Base-by-base conservation (phyloP, 2,888 invertebrate species). In the Rhimphoctona megacephalus region DNA sequence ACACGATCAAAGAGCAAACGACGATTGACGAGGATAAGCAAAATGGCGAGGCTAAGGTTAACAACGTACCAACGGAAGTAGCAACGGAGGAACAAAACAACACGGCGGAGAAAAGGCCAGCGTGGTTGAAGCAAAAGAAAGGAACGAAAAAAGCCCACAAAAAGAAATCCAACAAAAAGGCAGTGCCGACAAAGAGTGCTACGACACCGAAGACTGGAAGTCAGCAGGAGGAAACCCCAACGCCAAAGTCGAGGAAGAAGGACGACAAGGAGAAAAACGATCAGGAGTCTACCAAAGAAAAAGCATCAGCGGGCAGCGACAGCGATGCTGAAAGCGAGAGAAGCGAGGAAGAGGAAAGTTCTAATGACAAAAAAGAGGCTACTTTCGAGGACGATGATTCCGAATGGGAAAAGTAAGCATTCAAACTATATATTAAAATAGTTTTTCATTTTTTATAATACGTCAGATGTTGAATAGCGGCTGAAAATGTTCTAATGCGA, bases 341-440 rank as follows among this genome's bases (percentile, higher is more conserved):
- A 86, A 95, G 95, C 11, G 96, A 96, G 36, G 95, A 95, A 64
- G 95, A 95, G 85, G 93, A 93, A 36, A 92, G 92, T 85, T 90
- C 91, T 2, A 89, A 95, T 17, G 96, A 96, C 91, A 96, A 96
- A 90, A 96, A 96, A 89, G 95, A 96, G 70, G 95, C 95, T 17
- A 94, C 95, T 25, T 94, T 93, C 61, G 96, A 96, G 84, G 97
- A 97, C 88, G 98, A 98, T 88, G 94, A 93, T 74, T 98, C 97
- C 91, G 98, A 99, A 94, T 99, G 99, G 99, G 98, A 98, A 92
- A 97, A 97, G 94, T 94, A 78, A 89, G 85, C 86, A 30, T 57
- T 33, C 2, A n/a, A 30, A 30, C 8, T 14, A 17, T 64, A 39
- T 9, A 39, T 6, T 39, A 9, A 39, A 39, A 39, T 9, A 39